These are phyloP conservation scores for Piaya cayana DNA, from an alignment of 2,113 vertebrate species.

Conservation along the genomic window DNA sequence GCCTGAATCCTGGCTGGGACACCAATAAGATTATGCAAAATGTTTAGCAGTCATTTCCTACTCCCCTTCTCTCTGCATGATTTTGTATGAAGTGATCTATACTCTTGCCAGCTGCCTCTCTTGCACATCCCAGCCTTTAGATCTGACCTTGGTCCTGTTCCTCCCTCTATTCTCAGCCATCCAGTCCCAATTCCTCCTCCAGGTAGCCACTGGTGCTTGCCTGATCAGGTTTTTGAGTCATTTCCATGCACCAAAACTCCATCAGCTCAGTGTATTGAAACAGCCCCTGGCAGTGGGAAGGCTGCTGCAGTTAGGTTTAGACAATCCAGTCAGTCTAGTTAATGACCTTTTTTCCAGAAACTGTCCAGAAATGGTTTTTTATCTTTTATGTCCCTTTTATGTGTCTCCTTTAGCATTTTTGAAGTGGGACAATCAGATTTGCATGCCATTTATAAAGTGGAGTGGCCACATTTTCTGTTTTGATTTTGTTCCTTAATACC, in stretches of 20 bases:
- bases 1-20: background rate
- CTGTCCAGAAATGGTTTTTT: background rate
- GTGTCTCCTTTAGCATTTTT: background rate
- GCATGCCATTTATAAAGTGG: background rate
- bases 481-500: background rate
- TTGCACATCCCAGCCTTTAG: background rate
- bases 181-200: background rate
- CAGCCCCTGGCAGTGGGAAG: background rate
- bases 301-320: background rate
- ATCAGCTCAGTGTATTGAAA: background rate
- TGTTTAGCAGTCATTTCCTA: background rate
- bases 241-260: background rate
- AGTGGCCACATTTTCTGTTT: background rate
- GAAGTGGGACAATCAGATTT: background rate
- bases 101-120: background rate
- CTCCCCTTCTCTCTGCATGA: background rate
- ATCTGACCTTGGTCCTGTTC: background rate
- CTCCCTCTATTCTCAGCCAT: background rate
- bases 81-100: accelerated
- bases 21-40: background rate
- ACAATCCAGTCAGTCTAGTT: background rate
- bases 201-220: background rate
- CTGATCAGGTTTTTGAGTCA: background rate
- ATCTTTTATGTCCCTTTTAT: background rate
- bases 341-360: background rate